A percentile compares a stretch with the other conserved stretches of the same genome.
Evolutionary conservation across 2,113 vertebrate genomes (phyloP).

Genomic region (Phasianus colchicus): DNA sequence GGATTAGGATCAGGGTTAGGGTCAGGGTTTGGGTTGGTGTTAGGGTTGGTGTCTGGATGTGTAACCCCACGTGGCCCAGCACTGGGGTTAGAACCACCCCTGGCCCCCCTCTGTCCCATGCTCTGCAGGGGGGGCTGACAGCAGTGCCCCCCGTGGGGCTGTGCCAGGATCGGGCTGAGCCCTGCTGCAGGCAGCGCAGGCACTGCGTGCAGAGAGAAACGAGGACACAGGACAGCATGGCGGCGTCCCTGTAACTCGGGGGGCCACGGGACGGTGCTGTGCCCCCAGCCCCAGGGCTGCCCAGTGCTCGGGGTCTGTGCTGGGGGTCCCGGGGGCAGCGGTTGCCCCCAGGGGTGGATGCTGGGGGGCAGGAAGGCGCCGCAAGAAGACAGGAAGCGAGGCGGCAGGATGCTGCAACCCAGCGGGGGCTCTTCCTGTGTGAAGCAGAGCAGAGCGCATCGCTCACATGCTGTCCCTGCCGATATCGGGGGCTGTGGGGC

Average conservation of each 20-base stretch:
- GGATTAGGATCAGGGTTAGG: no score
- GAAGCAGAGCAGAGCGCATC: not conserved
- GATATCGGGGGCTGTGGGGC: not conserved
- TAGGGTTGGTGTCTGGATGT: no score
- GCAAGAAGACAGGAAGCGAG: rapidly evolving
- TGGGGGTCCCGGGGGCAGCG: not conserved
- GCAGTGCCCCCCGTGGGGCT: not conserved
- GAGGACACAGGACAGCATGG: not conserved
- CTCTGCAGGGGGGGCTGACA: not conserved
- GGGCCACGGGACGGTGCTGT: not conserved
- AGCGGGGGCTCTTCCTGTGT: not conserved
- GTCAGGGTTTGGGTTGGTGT: no score
- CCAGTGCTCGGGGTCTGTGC: rapidly evolving
- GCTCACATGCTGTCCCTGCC: not conserved
- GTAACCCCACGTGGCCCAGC: not conserved
- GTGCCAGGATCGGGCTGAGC: not conserved
- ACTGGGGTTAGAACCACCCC: no score
- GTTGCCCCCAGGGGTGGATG: not conserved
- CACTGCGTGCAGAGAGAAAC: rapidly evolving
- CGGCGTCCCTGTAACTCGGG: rapidly evolving
- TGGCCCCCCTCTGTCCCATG: not conserved
- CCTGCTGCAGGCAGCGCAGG: rapidly evolving
- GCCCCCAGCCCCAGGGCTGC: not conserved
- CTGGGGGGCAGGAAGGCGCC: not conserved
- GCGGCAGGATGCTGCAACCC: not conserved